Percentiles rank a stretch among this genome's conserved stretches.
Evolutionary conservation across 2,113 vertebrate species (phyloP).

Genomic region (Paradisaea rubra): DNA sequence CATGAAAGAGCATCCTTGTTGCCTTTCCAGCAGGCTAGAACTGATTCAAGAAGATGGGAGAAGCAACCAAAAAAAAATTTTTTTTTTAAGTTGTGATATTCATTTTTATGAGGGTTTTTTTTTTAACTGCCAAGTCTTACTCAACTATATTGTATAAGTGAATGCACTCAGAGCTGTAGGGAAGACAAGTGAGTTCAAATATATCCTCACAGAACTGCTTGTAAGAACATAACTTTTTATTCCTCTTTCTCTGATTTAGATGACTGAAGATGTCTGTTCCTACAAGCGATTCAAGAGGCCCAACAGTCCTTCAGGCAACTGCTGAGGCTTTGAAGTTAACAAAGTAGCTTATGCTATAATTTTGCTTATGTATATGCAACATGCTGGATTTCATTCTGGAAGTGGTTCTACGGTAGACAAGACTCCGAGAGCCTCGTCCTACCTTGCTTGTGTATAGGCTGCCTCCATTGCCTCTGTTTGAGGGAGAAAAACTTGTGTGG

Average conservation of each 20-base stretch:
- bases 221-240: background rate
- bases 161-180: background rate
- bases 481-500: background rate
- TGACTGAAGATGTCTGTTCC: background rate
- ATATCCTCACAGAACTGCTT: background rate
- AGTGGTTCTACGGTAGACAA: background rate
- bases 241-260: background rate
- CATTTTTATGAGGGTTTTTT: background rate
- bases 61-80: background rate
- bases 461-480: background rate
- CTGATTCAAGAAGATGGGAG: background rate
- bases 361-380: background rate
- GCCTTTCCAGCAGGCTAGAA: background rate
- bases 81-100: background rate
- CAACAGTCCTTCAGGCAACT: background rate
- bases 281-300: background rate
- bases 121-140: background rate
- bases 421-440: background rate
- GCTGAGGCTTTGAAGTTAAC: background rate
- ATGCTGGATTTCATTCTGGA: background rate
- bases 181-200: background rate
- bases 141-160: background rate
- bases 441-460: background rate
- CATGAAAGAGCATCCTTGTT: background rate
- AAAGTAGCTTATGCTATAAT: background rate